These are phyloP conservation scores for Plectrocnemia conspersa DNA, from an alignment of 1,140 invertebrate species.

Conservation along the genomic window DNA sequence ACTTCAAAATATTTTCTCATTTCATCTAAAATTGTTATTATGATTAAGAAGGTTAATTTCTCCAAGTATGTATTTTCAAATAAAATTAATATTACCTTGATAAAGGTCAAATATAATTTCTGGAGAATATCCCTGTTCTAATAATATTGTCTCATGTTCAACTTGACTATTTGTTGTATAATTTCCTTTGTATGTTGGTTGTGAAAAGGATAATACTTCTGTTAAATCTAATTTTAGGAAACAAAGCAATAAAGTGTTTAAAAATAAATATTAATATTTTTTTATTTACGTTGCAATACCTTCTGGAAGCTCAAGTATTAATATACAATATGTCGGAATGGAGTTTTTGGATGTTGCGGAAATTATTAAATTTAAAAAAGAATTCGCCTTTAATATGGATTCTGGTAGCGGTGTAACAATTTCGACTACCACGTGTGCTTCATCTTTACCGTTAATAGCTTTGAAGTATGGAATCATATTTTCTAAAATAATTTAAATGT, in stretches of 20 bases:
- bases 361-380: not conserved
- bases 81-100: constrained; percentile 2
- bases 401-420: not conserved
- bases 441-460: not conserved
- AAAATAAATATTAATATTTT: not conserved
- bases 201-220: not conserved
- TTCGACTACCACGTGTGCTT: not conserved
- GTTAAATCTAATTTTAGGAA: not conserved
- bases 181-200: not conserved
- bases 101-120: not conserved
- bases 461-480: not conserved
- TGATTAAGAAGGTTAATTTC: not conserved
- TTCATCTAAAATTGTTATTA: constrained; percentile 11
- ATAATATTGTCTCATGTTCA: not conserved
- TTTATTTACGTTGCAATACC: no score
- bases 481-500: not conserved
- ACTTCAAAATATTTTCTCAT: not conserved
- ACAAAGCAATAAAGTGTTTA: not conserved
- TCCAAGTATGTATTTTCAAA: not conserved
- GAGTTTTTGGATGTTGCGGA: not conserved
- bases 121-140: not conserved
- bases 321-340: not conserved
- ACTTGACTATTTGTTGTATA: not conserved
- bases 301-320: constrained; percentile 2
- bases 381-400: not conserved